Base-by-base conservation (phyloP, 2,113 vertebrate genomes). In the Megalops atlanticus region DNA sequence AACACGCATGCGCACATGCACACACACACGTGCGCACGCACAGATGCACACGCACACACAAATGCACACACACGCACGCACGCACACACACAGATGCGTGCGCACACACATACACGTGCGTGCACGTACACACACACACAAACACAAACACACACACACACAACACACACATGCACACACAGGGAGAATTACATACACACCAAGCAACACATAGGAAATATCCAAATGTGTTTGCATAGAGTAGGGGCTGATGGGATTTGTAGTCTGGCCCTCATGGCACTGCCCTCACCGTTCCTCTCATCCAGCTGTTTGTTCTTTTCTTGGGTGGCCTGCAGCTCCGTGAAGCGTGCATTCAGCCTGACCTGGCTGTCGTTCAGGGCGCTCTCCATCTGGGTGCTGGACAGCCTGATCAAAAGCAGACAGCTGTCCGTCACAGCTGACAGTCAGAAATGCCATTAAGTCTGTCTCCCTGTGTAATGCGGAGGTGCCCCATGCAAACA, bases 251-350 rank as follows among this genome's bases (percentile, higher is more conserved):
- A 70, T 70, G 69, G 69, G 58, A 71, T 21, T 21, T 71, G 69
- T 36, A 36, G 69, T 38, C 14, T 16, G 7, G 21, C n/a, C n/a
- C n/a, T n/a, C n/a, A n/a, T n/a, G 14, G 16, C 31, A 1, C 6
- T 24, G 8, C 74, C 8, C 58, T 86, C 86, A 96, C 94, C 94
- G 79, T 86, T 91, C 88, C 93, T 95, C 88, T 93, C 92, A 84
- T 94, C 89, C 85, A 95, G 90, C 83, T 89, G 89, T 81, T 87
- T 87, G 81, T 93, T 93, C 92, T 90, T 95, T 82, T 94, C 92
- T 77, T 95, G 93, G 45, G 86, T 82, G 83, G 89, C 89, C 74
- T 95, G 93, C 39, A 96, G 88, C 81, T 96, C 92, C 81, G 85
- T 87, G 58, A 90, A 92, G 91, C 94, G 94, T 88, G 91, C 88